A percentile compares a stretch with the other conserved stretches of the same genome.
phyloP scores from a whole-genome alignment of 2,888 invertebrate genomes.

The Microctonus aethiopoides region DNA sequence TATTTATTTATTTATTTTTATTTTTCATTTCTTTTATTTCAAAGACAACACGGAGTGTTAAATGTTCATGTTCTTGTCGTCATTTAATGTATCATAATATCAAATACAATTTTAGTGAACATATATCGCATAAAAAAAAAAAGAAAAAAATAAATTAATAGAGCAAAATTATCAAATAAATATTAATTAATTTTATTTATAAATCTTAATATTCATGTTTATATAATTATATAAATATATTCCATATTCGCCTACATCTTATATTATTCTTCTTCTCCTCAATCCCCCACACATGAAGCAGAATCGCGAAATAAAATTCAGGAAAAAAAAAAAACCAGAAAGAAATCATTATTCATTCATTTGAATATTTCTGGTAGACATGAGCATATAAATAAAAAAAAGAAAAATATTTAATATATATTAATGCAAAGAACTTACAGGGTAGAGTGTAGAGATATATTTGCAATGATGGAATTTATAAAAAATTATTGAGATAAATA shows the following conservation, averaged over 20 bases:
- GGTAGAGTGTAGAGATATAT: too few species aligned
- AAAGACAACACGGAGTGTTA: not conserved
- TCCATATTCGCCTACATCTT: not conserved
- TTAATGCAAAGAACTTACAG: too few species aligned
- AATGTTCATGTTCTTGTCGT: not conserved
- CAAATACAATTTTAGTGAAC: not conserved
- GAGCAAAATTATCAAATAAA: not conserved
- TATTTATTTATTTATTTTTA: slow-evolving; percentile 14
- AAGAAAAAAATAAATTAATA: not conserved
- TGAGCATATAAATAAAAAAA: too few species aligned
- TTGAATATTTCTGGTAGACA: too few species aligned
- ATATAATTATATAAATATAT: not conserved
- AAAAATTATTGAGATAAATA: not conserved
- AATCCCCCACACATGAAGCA: slow-evolving; percentile 18
- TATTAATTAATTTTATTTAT: not conserved
- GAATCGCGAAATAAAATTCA: not conserved
- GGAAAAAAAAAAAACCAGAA: too few species aligned
- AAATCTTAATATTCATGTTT: not conserved
- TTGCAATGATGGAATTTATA: too few species aligned
- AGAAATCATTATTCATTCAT: not conserved
- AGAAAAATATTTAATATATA: too few species aligned
- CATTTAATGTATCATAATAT: not conserved
- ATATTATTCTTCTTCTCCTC: slow-evolving; percentile 14
- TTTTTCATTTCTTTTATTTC: not conserved
- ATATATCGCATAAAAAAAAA: not conserved